Base-by-base conservation (phyloP, 2,888 invertebrate genomes). In the Chloroclystis v-ata region DNA sequence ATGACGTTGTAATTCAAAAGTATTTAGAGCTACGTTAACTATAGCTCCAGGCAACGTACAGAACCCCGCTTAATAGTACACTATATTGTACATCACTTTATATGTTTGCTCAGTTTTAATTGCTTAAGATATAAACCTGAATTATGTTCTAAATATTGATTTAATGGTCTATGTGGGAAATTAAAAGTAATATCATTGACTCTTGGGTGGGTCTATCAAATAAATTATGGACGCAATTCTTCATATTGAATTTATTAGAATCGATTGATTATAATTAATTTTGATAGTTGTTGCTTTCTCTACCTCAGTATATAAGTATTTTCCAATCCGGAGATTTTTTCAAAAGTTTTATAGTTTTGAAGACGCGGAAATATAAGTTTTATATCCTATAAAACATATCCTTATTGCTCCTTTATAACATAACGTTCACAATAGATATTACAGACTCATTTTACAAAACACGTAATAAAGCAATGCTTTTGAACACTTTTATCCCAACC, bases 401-500 rank as follows among this genome's bases (percentile, higher is more conserved):
- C 20, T 2, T 20, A 20, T 4, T 4, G 2, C 20, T 20, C 20
- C 5, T 4, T 4, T 20, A 20, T 20, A 4, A 20, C 5, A 6
- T 62, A 57, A 8, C 62, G 57, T 64, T 67, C 66, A 63, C 68
- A 64, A 69, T 69, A 64, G 63, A 69, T 71, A 69, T 75, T 77
- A 78, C 75, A 72, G 69, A 71, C 70, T 72, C 72, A 77, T 78
- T 78, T 75, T 65, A 69, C 71, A 72, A 75, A 75, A 73, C 79
- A 79, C 78, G 67, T 82, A 74, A 80, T 82, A 79, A 78, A 79
- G 71, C 70, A 73, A 75, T 75, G 66, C 67, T 56, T 69, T 61
- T 63, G 65, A 67, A 64, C 67, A 65, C 67, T 65, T 38, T 57
- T 56, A 24, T 54, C 58, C 59, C 42, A 38, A 56, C 68, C 47